Evolutionary conservation across 1,140 invertebrate species (phyloP), one percentile per base, ranked within the genome.

Genomic region (Eueides isabella): DNA sequence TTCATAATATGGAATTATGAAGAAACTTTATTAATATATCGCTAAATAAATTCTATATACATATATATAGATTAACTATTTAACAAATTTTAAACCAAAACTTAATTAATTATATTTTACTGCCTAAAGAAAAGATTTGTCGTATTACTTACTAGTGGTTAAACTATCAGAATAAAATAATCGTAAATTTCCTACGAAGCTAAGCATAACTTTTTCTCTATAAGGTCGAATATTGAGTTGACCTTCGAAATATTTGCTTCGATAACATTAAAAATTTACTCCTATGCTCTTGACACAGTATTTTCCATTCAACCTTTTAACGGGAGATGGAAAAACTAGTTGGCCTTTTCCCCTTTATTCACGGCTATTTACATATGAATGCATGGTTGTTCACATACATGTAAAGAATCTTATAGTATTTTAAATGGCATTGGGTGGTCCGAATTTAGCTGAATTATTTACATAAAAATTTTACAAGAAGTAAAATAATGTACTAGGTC

Each of bases 321-420:
- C 23, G 9, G 48, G 12, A 26, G 19, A 26, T 1, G 19, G 30
- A 64, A 64, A 64, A 64, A 33, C 14, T 41, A 66, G n/a, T 66
- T 66, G 33, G 23, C 64, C 64, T 41, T 14, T 41, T n/a, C 14
- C 33, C 1, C 6, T 64, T 64, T 64, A 64, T 66, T 66, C 31
- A 66, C 65, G 29, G 9, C 28, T 67, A 67, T 67, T 67, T 23
- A 28, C 65, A 67, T 67, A 67, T 67, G 38, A 67, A 67, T 64
- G 38, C 65, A 67, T 28, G 14, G 4, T 16, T 67, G 16, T 16
- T 67, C 16, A 9, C 38, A n/a, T n/a, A n/a, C 23, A n/a, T 16
- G 12, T 67, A 44, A 48, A 30, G 38, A 30, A 66, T 38, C 23
- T 38, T 19, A 44, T 44, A 44, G 41, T n/a, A 44, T n/a, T 5